phyloP scores from a whole-genome alignment of 2,888 invertebrate species.

The Tolmerus cingulatus region DNA sequence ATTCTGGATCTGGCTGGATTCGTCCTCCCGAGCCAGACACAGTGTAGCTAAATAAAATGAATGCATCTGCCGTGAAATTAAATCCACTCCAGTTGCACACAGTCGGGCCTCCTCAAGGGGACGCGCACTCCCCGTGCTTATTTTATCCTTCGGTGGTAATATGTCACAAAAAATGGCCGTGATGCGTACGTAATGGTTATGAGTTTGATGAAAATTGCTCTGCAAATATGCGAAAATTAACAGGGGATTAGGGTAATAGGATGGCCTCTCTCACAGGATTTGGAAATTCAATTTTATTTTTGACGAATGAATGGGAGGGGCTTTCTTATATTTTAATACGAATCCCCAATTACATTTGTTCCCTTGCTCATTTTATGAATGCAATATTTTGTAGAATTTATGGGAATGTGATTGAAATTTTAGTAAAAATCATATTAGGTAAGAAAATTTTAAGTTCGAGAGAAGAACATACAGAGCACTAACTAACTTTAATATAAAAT shows the following conservation, averaged over 20 bases:
- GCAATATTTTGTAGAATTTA: neutral
- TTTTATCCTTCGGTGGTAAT: slow-evolving; percentile 17
- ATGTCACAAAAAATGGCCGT: slow-evolving; percentile 7
- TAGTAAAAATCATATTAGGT: too few species aligned
- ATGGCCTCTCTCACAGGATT: neutral
- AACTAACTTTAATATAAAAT: too few species aligned
- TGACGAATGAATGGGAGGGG: neutral
- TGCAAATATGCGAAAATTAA: slow-evolving; percentile 12
- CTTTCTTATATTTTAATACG: neutral
- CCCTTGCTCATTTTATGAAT: neutral
- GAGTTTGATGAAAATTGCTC: slow-evolving; percentile 14
- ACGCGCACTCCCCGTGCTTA: slow-evolving; percentile 1
- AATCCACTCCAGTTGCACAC: slow-evolving; percentile 2
- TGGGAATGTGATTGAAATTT: neutral
- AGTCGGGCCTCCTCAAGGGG: slow-evolving; percentile 3
- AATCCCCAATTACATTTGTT: neutral
- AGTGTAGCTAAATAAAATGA: slow-evolving; percentile 22
- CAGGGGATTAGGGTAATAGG: neutral
- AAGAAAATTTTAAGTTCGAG: too few species aligned
- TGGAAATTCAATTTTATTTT: neutral
- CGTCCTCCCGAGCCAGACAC: neutral
- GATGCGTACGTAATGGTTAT: neutral
- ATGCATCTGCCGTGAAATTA: slow-evolving; percentile 25
- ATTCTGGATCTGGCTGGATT: neutral
- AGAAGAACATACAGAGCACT: too few species aligned